Percentiles rank a stretch among this genome's conserved stretches.
These are phyloP conservation scores for Acrobasis suavella DNA, from an alignment of 2,888 invertebrate species.

Conservation along the genomic window DNA sequence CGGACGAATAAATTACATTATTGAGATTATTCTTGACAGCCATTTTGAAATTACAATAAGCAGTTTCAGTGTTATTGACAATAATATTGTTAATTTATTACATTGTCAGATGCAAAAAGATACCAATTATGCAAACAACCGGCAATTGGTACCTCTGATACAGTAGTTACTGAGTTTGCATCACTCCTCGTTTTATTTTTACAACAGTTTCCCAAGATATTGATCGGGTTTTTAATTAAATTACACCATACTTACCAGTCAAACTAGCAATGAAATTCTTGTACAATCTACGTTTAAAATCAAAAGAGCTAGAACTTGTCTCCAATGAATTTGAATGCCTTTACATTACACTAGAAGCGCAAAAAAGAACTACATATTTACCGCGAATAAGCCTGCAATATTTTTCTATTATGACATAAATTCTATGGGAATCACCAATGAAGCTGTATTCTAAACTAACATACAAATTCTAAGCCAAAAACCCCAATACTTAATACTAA, in stretches of 20 bases:
- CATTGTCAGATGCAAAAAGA: conserved; percentile 2
- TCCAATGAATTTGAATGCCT: background rate
- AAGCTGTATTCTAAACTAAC: no score
- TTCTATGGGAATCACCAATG: no score
- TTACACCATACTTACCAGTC: conserved; percentile 11
- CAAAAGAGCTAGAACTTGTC: conserved; percentile 19
- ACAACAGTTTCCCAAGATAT: background rate
- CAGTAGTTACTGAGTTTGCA: conserved; percentile 5
- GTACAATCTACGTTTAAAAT: conserved; percentile 21
- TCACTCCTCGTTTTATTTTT: conserved; percentile 3
- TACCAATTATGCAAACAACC: background rate
- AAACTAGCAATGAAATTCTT: conserved; percentile 17
- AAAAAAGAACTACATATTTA: no score
- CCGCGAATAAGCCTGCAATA: no score
- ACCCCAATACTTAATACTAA: no score
- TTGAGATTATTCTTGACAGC: conserved; percentile 13
- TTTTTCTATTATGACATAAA: no score
- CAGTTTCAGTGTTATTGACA: conserved; percentile 2
- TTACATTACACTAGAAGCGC: no score
- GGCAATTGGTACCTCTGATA: background rate
- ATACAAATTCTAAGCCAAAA: no score
- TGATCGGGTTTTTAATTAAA: conserved; percentile 12
- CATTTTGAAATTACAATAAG: background rate
- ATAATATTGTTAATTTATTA: conserved; percentile 13
- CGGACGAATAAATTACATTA: conserved; percentile 13